Base-by-base conservation (phyloP, 2,888 invertebrate species). In the Blastobasis lacticolella region DNA sequence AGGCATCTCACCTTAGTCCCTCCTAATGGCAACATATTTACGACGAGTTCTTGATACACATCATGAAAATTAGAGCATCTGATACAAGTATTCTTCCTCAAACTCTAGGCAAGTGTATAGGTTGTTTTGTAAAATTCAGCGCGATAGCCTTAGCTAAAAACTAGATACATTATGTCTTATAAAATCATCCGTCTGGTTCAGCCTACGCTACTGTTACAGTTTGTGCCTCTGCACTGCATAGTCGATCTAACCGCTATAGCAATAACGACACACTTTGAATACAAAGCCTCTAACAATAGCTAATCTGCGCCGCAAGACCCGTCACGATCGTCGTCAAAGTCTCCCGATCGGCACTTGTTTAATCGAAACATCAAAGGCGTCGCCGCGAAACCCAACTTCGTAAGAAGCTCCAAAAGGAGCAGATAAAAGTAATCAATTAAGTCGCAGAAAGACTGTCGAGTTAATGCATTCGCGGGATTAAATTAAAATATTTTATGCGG, bases 401-500 rank as follows among this genome's bases (percentile, higher is more conserved):
- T 7, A 10, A 8, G 45, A 4, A 46, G 36, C 5, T 42, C 41
- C 10, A 49, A 52, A 49, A 52, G 37, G 49, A 51, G 6, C 51
- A 52, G 52, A 52, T 49, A 49, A 45, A 46, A 52, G 47, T 52
- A 49, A 51, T 50, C 51, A 51, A 54, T 49, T 49, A 49, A 51
- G 47, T 46, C 10, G 10, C n/a, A 10, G 38, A 52, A 50, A 53
- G 51, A 55, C 41, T 36, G 46, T 37, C 53, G 60, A 63, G 59
- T 62, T 65, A 65, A 69, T 69, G 66, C 70, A 73, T 71, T 67
- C 66, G 58, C 57, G 57, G 66, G 66, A 70, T 73, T 70, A 71
- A 69, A 73, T 75, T 76, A 70, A 64, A 75, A 73, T 72, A 74
- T 77, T 73, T 70, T 66, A 76, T 66, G 68, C 71, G 65, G 59